Conservation (phyloP, 2,797 vertebrate species). For the Lepus oiostolus region DNA sequence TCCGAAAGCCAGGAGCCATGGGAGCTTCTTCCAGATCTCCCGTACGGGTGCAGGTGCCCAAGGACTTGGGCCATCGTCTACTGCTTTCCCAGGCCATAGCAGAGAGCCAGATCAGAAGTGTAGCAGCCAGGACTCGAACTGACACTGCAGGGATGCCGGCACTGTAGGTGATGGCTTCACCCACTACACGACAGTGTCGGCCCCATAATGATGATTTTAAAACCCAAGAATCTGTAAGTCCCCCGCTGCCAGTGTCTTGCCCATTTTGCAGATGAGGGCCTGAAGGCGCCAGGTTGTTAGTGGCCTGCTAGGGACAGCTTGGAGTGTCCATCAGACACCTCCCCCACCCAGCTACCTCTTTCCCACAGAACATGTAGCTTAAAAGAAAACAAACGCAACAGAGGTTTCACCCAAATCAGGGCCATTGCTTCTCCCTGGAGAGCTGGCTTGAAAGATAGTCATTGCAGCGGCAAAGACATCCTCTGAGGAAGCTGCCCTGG, state of each 20-base stretch:
- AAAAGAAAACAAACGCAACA: constrained; percentile 23
- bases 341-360: background rate
- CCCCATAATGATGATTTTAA: background rate
- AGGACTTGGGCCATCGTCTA: too few relatives aligned
- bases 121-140: too few relatives aligned
- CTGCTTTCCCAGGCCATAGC: too few relatives aligned
- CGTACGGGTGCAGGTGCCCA: too few relatives aligned
- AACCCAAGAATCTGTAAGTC: background rate
- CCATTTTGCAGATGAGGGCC: background rate
- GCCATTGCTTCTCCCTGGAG: background rate
- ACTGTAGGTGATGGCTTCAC: too few relatives aligned
- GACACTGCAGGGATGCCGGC: too few relatives aligned
- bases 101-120: too few relatives aligned
- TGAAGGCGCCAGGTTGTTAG: background rate
- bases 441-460: background rate
- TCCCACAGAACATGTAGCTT: background rate
- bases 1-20: too few relatives aligned
- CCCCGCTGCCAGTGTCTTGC: background rate
- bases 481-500: background rate
- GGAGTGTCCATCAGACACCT: background rate
- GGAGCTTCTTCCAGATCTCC: too few relatives aligned
- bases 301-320: background rate
- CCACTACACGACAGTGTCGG: too few relatives aligned
- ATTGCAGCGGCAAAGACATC: background rate
- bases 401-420: background rate